A percentile compares a stretch with the other conserved stretches of the same genome.
Conservation (phyloP, 2,888 invertebrate species). For the Yponomeuta evonymella region DNA sequence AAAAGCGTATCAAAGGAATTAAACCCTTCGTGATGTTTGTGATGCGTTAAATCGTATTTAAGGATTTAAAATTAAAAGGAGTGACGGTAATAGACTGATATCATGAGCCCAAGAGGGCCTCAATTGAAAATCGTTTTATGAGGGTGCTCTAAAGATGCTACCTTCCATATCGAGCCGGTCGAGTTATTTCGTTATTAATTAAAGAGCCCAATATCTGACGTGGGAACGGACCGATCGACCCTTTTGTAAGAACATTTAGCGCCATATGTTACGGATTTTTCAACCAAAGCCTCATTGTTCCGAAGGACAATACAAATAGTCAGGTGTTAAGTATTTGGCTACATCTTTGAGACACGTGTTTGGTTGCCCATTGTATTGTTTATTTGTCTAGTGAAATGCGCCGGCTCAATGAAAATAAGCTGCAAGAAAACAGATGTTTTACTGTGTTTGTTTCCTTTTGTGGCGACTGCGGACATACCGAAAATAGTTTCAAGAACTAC, state of each 20-base stretch:
- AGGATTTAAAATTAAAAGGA: constrained; percentile 42
- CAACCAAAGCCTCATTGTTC: constrained; percentile 19
- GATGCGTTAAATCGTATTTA: constrained; percentile 65
- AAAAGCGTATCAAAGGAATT: constrained; percentile 41
- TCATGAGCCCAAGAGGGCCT: constrained; percentile 44
- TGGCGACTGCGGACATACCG: neutral
- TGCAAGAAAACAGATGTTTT: constrained; percentile 45
- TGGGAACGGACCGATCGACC: constrained; percentile 46
- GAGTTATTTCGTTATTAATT: constrained; percentile 66
- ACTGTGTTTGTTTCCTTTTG: constrained; percentile 9
- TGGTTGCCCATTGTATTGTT: constrained; percentile 46
- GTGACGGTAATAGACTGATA: constrained; percentile 49
- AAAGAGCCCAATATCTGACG: constrained; percentile 51
- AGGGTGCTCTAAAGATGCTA: constrained; percentile 58
- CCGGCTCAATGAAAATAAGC: constrained; percentile 34
- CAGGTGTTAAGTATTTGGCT: constrained; percentile 42
- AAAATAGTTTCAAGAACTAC: neutral
- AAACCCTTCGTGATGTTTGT: constrained; percentile 36
- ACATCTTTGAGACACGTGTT: constrained; percentile 51
- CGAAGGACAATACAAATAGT: constrained; percentile 52
- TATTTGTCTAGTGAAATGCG: constrained; percentile 25
- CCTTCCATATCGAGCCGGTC: constrained; percentile 56
- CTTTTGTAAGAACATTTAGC: constrained; percentile 38
- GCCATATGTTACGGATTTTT: constrained; percentile 57
- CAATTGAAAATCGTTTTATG: constrained; percentile 73